phyloP scores from a whole-genome alignment of 2,888 invertebrate genomes.

The Campaea margaritaria region DNA sequence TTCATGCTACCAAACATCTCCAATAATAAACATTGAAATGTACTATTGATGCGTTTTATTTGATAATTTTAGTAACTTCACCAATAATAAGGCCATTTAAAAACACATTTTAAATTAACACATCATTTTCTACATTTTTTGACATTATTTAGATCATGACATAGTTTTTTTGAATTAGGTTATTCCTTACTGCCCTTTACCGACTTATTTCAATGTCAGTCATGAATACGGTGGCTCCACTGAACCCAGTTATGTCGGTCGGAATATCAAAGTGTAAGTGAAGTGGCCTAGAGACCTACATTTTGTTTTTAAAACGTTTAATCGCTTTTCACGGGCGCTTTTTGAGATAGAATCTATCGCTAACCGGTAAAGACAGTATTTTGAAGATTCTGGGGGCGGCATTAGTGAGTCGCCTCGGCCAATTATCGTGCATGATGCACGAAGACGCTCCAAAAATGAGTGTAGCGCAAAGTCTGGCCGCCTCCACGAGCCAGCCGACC shows the following conservation, averaged over 20 bases:
- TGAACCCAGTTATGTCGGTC: slow-evolving; percentile 90
- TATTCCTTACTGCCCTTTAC: slow-evolving; percentile 83
- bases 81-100: background rate
- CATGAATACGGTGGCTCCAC: slow-evolving; percentile 88
- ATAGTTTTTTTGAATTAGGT: slow-evolving; percentile 76
- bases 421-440: slow-evolving; percentile 86
- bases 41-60: slow-evolving; percentile 23
- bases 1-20: slow-evolving; percentile 48
- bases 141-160: slow-evolving; percentile 72
- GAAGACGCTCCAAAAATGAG: slow-evolving; percentile 89
- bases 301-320: slow-evolving; percentile 81
- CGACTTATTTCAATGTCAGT: slow-evolving; percentile 86
- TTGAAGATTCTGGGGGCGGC: slow-evolving; percentile 58
- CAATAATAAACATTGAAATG: slow-evolving; percentile 47
- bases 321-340: slow-evolving; percentile 74
- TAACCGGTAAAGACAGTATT: slow-evolving; percentile 76
- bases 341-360: slow-evolving; percentile 85
- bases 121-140: slow-evolving; percentile 28
- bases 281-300: slow-evolving; percentile 96
- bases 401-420: slow-evolving; percentile 69
- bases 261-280: slow-evolving; percentile 92
- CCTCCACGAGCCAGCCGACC: slow-evolving; percentile 85
- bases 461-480: slow-evolving; percentile 88
- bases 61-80: background rate
- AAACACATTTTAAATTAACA: slow-evolving; percentile 1